A percentile compares a stretch with the other conserved stretches of the same genome.
Conservation (phyloP, 1,140 invertebrate species). For the Harpegnathos saltator region DNA sequence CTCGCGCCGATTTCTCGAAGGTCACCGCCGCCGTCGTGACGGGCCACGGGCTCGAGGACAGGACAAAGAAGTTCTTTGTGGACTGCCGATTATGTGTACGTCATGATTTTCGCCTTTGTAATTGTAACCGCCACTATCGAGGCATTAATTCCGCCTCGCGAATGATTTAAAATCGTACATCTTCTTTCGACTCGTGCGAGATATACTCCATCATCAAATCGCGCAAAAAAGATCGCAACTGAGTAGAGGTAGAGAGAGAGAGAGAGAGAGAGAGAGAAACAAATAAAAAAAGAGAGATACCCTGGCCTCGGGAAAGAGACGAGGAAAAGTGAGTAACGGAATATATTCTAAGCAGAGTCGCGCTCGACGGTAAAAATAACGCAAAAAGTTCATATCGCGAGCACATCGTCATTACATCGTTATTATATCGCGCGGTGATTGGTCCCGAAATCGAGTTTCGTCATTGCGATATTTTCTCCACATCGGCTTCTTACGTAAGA, state of each 20-base stretch:
- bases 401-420: too few species aligned
- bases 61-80: constrained; percentile 37
- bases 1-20: constrained; percentile 62
- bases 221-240: constrained; percentile 30
- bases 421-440: not conserved
- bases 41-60: constrained; percentile 14
- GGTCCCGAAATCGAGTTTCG: not conserved
- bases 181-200: constrained; percentile 30
- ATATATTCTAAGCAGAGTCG: constrained; percentile 28
- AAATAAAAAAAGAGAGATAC: constrained; percentile 11
- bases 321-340: constrained; percentile 24
- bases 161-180: constrained; percentile 50
- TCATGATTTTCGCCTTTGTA: constrained; percentile 43
- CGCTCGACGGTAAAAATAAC: constrained; percentile 17
- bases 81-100: constrained; percentile 22
- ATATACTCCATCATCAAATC: constrained; percentile 34
- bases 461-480: not conserved
- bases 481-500: constrained; percentile 7
- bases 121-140: constrained; percentile 53
- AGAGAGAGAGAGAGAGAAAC: constrained; percentile 14
- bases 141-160: constrained; percentile 44
- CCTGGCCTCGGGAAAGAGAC: constrained; percentile 9
- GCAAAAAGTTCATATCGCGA: not conserved
- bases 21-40: constrained; percentile 27
- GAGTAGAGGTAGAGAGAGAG: too few species aligned